A percentile compares a stretch with the other conserved stretches of the same genome.
These are phyloP conservation scores for Sus cebifrons DNA, from an alignment of 2,797 vertebrate species.

Conservation along the genomic window DNA sequence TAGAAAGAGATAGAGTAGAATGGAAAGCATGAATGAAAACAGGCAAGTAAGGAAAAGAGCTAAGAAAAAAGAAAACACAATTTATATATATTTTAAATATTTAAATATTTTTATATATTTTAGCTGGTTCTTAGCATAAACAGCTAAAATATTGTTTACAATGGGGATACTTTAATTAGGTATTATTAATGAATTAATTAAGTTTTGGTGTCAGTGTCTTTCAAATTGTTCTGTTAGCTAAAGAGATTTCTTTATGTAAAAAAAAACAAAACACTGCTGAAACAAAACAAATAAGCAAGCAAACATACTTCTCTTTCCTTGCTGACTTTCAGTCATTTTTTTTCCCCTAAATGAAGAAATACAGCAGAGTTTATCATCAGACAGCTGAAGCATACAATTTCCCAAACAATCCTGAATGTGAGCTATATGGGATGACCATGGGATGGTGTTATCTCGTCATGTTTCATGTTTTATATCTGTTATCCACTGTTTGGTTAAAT, in stretches of 20 bases:
- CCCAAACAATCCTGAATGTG: neutral
- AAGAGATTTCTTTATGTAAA: neutral
- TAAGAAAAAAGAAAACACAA: neutral
- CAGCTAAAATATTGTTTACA: neutral
- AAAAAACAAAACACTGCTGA: neutral
- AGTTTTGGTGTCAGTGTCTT: neutral
- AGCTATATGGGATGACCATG: conserved; percentile 53
- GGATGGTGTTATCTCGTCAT: conserved; percentile 56
- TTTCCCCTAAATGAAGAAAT: neutral
- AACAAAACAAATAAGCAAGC: neutral
- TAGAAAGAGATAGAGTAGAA: neutral
- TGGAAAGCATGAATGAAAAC: neutral
- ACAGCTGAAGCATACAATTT: neutral
- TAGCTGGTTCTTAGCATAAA: neutral
- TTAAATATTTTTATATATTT: too few species aligned
- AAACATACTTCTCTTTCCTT: neutral
- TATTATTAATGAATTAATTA: neutral
- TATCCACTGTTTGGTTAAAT: conserved; percentile 42
- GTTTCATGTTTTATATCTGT: conserved; percentile 70
- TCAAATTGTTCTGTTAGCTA: conserved; percentile 18
- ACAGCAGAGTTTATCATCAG: neutral
- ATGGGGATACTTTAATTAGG: neutral
- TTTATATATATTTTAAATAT: neutral
- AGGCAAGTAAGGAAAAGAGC: neutral
- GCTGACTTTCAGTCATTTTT: neutral